Evolutionary conservation across 2,113 vertebrate species (phyloP).

Genomic region (Phalacrocorax carbo): DNA sequence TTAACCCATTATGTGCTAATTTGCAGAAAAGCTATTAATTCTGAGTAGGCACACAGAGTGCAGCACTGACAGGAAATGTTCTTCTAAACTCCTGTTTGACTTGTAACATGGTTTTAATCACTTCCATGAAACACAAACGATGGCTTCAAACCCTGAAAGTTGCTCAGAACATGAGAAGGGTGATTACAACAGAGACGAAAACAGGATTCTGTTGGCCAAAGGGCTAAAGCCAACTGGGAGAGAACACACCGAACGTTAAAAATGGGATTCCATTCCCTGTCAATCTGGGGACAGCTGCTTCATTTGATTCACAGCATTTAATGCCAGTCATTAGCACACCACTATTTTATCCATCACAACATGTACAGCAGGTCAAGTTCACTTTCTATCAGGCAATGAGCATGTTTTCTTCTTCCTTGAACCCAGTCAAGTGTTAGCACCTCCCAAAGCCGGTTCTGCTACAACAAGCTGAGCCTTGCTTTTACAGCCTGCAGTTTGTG

Average conservation of each 20-base stretch:
- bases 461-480: neutral
- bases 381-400: neutral
- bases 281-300: neutral
- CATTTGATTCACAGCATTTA: neutral
- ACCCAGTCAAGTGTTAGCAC: neutral
- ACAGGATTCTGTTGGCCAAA: constrained; percentile 29
- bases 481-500: neutral
- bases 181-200: constrained; percentile 47
- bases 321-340: neutral
- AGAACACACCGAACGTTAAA: neutral
- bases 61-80: constrained; percentile 73
- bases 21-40: constrained; percentile 77
- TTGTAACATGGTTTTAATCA: constrained; percentile 77
- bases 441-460: neutral
- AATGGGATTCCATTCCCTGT: neutral
- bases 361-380: neutral
- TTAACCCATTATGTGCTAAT: constrained; percentile 82
- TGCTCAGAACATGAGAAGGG: constrained; percentile 62
- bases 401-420: neutral
- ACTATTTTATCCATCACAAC: neutral
- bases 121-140: constrained; percentile 70
- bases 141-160: constrained; percentile 36
- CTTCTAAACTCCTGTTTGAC: constrained; percentile 69
- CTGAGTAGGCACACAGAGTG: constrained; percentile 45
- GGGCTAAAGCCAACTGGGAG: neutral